Evolutionary conservation across 2,888 invertebrate species (phyloP), one percentile per base, ranked within the genome.

Genomic region (Drosophila yooni): DNA sequence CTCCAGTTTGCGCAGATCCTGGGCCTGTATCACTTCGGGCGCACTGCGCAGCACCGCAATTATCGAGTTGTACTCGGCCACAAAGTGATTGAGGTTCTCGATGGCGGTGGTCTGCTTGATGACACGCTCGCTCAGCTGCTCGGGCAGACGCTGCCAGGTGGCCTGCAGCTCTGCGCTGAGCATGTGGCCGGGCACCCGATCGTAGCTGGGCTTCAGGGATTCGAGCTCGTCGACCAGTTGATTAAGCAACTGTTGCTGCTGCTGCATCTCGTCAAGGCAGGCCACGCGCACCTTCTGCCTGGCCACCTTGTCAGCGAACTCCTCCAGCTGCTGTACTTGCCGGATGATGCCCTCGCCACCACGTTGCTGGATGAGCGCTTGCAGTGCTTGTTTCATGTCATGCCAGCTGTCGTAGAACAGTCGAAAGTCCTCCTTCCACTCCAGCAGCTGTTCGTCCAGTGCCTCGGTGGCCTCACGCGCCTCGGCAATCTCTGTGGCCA

Each of bases 101-200:
- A 93, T 92, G n/a, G 92, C 91, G 3, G 92, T 92, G 8, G 92
- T 93, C 68, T 93, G 93, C 70, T 93, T 93, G 11, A 93, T 92
- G 3, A 93, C 91, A 3, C 91, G 83, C 60, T 93, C 93, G 67
- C 88, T 91, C 3, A 93, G 84, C 66, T 90, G 86, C 61, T 91
- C 91, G 0, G 92, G 92, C 11, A 93, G 72, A 15, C 93, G 92
- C 2, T 90, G 80, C 92, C 92, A 93, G 18, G 79, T 82, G 33
- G 92, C 89, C n/a, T 83, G 83, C 13, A 92, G 83, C 48, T 91
- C 92, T 0, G 85, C 76, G 13, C 79, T 85, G 2, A 91, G 40
- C 3, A 77, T 73, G 4, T 90, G 80, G 21, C 79, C 73, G 3
- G 83, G 83, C 5, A 93, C 54, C 1, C 69, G 79, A 1, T 91